Evolutionary conservation across 2,113 vertebrate species (phyloP), one percentile per base, ranked within the genome.

Genomic region (Sapajus apella): DNA sequence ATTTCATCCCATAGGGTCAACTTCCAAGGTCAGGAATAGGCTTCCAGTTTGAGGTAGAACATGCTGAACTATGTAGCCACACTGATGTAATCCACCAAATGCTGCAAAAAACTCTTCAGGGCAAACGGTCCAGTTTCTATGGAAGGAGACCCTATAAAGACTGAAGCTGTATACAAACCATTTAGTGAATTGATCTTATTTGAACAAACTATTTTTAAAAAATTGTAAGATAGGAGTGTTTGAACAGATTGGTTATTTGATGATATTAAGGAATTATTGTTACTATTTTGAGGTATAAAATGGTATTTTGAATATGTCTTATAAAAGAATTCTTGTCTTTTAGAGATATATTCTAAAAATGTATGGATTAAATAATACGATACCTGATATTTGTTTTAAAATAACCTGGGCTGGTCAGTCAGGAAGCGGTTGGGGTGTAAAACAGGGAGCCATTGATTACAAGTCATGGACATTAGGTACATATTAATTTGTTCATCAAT

Each of bases 241-340:
- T 87, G 37, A 96, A 95, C 40, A 95, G 61, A 64, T 5, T 25
- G 56, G 50, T 93, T 93, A 93, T 87, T 79, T 64, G 43, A 92
- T 91, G n/a, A 80, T 84, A 75, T 93, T 83, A 88, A 91, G 56
- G 35, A 91, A 76, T 61, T 90, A 52, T 55, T 87, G 2, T 70
- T 61, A 93, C 88, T 73, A 87, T 88, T 91, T 95, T 52, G 45
- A 45, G 45, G 20, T 72, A 1, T 61, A 56, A 91, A 85, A 80
- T 87, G 30, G 13, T 64, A 70, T 64, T 73, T 82, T 89, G 82
- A 82, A 32, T 70, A 56, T 40, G 17, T 83, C 81, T 86, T 37
- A 73, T 73, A 70, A 82, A 64, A 72, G 32, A 89, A 25, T n/a
- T 27, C n/a, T 68, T 76, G 43, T 52, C 73, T 88, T 89, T 95